phyloP scores from a whole-genome alignment of 1,140 invertebrate genomes.

The Platorchestia sp. region DNA sequence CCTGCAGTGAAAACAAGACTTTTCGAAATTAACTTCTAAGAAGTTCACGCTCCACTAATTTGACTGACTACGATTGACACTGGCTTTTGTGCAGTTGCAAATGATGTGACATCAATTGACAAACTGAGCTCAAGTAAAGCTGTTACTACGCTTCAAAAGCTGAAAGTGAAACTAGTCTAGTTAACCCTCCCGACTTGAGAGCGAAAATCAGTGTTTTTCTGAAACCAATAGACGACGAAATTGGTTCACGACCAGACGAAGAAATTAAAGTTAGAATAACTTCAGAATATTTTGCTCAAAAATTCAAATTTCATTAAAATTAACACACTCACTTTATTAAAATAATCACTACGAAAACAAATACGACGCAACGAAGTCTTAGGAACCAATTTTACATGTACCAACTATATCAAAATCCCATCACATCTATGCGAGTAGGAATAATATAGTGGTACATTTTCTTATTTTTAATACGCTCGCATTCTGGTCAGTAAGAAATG shows the following conservation, averaged over 20 bases:
- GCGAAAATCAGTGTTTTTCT: neutral
- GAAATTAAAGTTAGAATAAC: neutral
- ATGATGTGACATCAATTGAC: neutral
- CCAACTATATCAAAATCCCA: neutral
- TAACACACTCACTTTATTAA: neutral
- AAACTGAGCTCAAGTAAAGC: neutral
- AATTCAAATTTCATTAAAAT: neutral
- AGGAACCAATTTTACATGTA: neutral
- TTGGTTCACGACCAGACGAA: neutral
- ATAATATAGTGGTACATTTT: too few relatives aligned
- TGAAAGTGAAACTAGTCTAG: too few relatives aligned
- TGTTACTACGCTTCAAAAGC: neutral
- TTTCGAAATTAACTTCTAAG: neutral
- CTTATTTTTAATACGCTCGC: neutral
- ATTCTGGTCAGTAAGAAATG: neutral
- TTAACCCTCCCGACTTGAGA: neutral
- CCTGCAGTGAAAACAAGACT: too few relatives aligned
- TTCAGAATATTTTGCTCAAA: neutral
- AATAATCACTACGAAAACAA: neutral
- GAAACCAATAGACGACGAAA: neutral
- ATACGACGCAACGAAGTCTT: neutral
- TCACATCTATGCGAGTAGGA: neutral
- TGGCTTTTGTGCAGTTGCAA: neutral
- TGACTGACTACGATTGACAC: neutral
- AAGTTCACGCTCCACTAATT: neutral